Conservation (phyloP, 1,140 invertebrate genomes). For the Apis mellifera region DNA sequence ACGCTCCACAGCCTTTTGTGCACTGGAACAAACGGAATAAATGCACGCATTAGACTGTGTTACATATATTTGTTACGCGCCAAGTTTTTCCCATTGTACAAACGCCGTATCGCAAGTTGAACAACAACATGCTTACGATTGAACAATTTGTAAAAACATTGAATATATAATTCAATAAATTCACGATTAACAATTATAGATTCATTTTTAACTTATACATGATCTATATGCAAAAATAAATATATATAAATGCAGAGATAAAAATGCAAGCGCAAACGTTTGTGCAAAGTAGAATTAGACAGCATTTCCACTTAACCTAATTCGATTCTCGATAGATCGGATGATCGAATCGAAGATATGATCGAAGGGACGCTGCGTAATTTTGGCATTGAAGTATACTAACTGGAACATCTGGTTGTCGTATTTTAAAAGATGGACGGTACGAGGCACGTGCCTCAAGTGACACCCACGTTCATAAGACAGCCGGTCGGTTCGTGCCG, state of each 20-base stretch:
- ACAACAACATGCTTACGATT: not conserved
- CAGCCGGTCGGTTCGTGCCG: constrained; percentile 54
- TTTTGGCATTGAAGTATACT: constrained; percentile 49
- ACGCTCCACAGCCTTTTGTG: constrained; percentile 85
- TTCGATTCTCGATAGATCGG: not conserved
- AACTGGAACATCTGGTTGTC: constrained; percentile 58
- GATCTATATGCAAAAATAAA: no score
- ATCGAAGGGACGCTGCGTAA: not conserved
- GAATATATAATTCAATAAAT: not conserved
- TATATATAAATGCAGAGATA: no score
- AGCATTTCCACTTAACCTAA: not conserved
- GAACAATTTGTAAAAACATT: no score
- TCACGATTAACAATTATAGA: not conserved
- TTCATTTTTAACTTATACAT: no score
- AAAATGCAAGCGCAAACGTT: not conserved
- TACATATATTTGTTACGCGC: not conserved
- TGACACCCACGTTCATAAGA: constrained; percentile 77
- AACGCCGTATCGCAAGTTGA: not conserved
- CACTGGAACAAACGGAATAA: constrained; percentile 83
- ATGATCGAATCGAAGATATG: constrained; percentile 1
- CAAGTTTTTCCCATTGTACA: not conserved
- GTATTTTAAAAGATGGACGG: constrained; percentile 66
- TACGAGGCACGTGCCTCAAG: constrained; percentile 72
- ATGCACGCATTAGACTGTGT: not conserved
- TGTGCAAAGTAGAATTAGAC: not conserved